Conservation (phyloP, 2,113 vertebrate species). For the Phylloscopus trochiloides region DNA sequence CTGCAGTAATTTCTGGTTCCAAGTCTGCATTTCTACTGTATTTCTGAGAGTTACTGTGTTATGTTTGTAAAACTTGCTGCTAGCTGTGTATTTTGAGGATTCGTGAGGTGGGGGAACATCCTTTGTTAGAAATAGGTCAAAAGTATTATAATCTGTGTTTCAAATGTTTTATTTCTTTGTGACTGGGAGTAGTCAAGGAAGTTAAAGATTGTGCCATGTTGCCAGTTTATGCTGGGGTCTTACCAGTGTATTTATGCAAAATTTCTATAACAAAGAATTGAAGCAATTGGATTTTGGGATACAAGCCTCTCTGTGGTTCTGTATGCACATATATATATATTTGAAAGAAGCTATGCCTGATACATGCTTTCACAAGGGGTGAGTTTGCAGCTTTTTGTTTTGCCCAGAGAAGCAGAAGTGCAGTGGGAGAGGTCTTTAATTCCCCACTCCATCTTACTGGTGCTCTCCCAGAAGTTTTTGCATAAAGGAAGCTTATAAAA, state of each 20-base stretch:
- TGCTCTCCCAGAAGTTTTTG: neutral
- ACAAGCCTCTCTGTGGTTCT: neutral
- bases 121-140: neutral
- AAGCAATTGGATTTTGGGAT: neutral
- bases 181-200: neutral
- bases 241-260: neutral
- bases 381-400: neutral
- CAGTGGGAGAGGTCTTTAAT: neutral
- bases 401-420: neutral
- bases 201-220: neutral
- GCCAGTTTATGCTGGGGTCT: neutral
- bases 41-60: neutral
- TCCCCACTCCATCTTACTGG: neutral
- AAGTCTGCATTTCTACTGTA: neutral
- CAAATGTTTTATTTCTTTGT: neutral
- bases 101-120: neutral
- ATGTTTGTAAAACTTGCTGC: neutral
- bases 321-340: rapidly evolving
- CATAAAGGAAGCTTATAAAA: neutral
- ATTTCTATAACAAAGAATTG: neutral
- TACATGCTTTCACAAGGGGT: neutral
- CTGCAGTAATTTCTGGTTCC: neutral
- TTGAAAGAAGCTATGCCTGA: neutral
- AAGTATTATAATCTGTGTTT: neutral
- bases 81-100: neutral